phyloP scores from a whole-genome alignment of 2,888 invertebrate species.

The Rambutsinella grinnellia region DNA sequence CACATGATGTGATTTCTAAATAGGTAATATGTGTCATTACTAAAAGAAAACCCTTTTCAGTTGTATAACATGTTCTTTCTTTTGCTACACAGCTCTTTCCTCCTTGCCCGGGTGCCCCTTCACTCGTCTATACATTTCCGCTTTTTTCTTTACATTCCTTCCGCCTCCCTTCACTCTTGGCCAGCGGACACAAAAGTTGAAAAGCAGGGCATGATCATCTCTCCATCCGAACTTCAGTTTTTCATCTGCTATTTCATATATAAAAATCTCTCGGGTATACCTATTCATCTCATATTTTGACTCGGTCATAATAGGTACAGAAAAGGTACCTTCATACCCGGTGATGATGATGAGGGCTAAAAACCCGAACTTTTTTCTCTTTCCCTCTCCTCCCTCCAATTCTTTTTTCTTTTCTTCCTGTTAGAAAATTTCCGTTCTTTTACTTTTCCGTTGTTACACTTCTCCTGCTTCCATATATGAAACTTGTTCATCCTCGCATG shows the following conservation, averaged over 20 bases:
- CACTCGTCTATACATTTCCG: conserved; percentile 15
- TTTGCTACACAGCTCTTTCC: conserved; percentile 9
- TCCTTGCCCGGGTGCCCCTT: not conserved
- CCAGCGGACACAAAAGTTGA: conserved; percentile 29
- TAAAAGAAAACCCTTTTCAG: not conserved
- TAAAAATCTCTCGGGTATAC: not conserved
- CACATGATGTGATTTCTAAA: conserved; percentile 3
- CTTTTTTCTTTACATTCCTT: conserved; percentile 37
- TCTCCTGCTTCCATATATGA: not conserved
- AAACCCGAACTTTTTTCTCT: conserved; percentile 22
- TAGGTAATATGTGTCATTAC: not conserved
- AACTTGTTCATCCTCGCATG: not conserved
- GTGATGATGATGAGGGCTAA: conserved; percentile 9
- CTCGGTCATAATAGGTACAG: not conserved
- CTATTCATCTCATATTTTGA: not conserved
- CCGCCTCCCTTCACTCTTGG: conserved; percentile 29
- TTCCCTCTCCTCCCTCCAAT: conserved; percentile 18
- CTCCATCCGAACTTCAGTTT: no score
- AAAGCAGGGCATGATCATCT: conserved; percentile 23
- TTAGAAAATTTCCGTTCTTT: conserved; percentile 42
- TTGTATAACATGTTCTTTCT: conserved; percentile 15
- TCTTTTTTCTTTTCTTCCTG: conserved; percentile 22
- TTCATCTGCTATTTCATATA: no score
- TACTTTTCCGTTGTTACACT: conserved; percentile 14
- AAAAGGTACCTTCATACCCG: not conserved